phyloP scores from a whole-genome alignment of 1,140 invertebrate genomes.

The Caerostris extrusa region DNA sequence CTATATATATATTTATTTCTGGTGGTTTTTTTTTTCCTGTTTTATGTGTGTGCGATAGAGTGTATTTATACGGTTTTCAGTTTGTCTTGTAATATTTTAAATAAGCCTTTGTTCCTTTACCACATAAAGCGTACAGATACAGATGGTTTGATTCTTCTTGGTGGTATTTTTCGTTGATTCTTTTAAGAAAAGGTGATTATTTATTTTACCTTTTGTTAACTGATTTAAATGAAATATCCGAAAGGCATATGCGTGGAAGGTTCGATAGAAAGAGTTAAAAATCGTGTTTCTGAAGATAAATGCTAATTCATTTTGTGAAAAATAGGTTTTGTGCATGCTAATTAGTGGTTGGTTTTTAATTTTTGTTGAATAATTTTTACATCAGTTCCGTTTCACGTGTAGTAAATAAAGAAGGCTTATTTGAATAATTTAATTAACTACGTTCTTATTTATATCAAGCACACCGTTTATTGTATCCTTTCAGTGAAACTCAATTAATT shows the following conservation, averaged over 20 bases:
- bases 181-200: neutral
- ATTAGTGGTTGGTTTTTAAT: too few species aligned
- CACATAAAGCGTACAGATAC: neutral
- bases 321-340: too few species aligned
- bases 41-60: slow-evolving; percentile 19
- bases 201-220: neutral
- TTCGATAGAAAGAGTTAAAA: neutral
- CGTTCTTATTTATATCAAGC: too few species aligned
- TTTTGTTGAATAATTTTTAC: too few species aligned
- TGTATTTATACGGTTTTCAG: slow-evolving; percentile 69
- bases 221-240: neutral
- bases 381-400: too few species aligned
- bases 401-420: too few species aligned
- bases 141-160: slow-evolving; percentile 5
- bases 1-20: slow-evolving; percentile 7
- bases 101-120: slow-evolving; percentile 50
- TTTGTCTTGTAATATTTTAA: slow-evolving; percentile 64
- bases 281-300: neutral
- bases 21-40: slow-evolving; percentile 32
- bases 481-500: too few species aligned
- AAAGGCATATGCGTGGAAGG: neutral
- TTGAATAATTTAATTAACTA: too few species aligned
- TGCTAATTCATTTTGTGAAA: too few species aligned
- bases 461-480: too few species aligned
- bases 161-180: neutral